Base-by-base conservation (phyloP, 2,888 invertebrate species). In the Ectemnius lituratus region DNA sequence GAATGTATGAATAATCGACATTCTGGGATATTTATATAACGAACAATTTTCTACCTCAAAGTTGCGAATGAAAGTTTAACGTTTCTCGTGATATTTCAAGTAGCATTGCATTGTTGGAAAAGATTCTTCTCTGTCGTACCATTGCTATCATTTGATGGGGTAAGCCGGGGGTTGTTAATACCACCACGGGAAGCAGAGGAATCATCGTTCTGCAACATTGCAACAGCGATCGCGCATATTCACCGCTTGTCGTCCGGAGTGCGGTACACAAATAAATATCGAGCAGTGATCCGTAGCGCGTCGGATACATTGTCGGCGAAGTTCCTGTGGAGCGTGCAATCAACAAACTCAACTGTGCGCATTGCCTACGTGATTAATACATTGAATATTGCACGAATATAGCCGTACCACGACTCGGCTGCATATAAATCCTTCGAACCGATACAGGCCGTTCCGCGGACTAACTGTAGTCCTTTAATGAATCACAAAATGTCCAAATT, bases 341-440 rank as follows among this genome's bases (percentile, higher is more conserved):
- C 81, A 78, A 76, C 81, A 81, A 81, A 82, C 81, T 78, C 73
- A 83, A 78, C 75, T 79, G 76, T 76, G 72, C 67, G 75, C 73
- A 71, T 79, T 77, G 78, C 52, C 73, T 79, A 81, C 79, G 78
- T 82, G 82, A 83, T 83, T 83, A 83, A 82, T 79, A 78, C 79
- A 75, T 82, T 79, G 75, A 73, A 46, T 52, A 52, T 52, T 14
- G 16, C 52, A 16, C 52, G 52, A 52, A 11, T 52, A 52, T 16
- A 14, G 14, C 52, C 16, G n/a, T 52, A 16, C 52, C 6, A 16
- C 37, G 37, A 6, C 8, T 37, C 37, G 37, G 37, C 0, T 2
- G 37, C 37, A 11, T 37, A 37, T 37, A 37, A 37, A 37, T 37
- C 37, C 37, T 37, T 37, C 37, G 37, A 11, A 37, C 16, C 52